Evolutionary conservation across 2,888 invertebrate genomes (phyloP), one percentile per base, ranked within the genome.

Genomic region (Siphonodentalium dalli): DNA sequence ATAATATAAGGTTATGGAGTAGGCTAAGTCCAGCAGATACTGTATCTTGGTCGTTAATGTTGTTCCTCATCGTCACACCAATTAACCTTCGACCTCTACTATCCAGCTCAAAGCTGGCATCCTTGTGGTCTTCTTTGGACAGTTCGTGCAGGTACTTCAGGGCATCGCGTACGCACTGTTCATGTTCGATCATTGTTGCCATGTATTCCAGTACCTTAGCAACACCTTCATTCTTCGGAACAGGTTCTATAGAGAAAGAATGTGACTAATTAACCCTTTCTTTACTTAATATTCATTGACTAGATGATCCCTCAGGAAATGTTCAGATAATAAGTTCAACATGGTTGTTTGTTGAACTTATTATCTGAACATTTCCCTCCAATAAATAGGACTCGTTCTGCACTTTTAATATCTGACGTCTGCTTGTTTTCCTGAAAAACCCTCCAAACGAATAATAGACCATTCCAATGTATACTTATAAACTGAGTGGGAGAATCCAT

Each of bases 51-150:
- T 74, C 66, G 26, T 53, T 52, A 28, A 75, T 60, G 60, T 78
- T 72, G 50, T 75, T 73, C 55, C 66, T 68, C 76, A 78, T 78
- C 46, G 74, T 73, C 44, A 69, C 58, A 20, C 69, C 69, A 48
- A 78, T 61, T 43, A 78, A 58, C 34, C 65, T 69, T 58, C 77
- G 77, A 31, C 72, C 66, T 27, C 45, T 52, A 11, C n/a, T 43
- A n/a, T n/a, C 45, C 49, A n/a, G n/a, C n/a, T n/a, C n/a, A n/a
- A n/a, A n/a, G n/a, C n/a, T n/a, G n/a, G n/a, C n/a, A n/a, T n/a
- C n/a, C n/a, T n/a, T n/a, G n/a, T n/a, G n/a, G 18, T 69, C 66
- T 31, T 65, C 47, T 37, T 65, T 68, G 20, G 71, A 52, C 15
- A 78, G 58, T 11, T 70, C 69, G 3, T 64, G 60, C n/a, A 78